Evolutionary conservation across 2,888 invertebrate genomes (phyloP), one percentile per base, ranked within the genome.

Genomic region (Venustoraphidia nigricollis): DNA sequence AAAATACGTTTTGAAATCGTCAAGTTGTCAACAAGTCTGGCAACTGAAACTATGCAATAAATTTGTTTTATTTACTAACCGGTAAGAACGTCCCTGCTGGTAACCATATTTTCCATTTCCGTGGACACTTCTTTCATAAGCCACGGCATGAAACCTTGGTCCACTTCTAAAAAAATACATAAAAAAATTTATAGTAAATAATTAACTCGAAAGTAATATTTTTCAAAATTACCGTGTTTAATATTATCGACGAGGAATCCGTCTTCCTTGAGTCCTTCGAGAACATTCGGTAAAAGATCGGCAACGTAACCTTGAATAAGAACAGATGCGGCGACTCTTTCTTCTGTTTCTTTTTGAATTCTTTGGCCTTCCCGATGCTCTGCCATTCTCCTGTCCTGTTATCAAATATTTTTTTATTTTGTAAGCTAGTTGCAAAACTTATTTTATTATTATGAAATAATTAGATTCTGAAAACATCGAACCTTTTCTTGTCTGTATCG

Each of bases 81-180:
- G 57, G 84, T 80, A 46, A 93, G 73, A 51, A 92, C 75, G 62
- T 88, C 83, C 51, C 86, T 76, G 54, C 87, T 87, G 58, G 83
- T 81, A 54, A 89, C 79, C 66, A 87, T 79, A 52, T 81, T 81
- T 58, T 86, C 82, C 59, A 93, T 75, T 68, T 91, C 88, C 51
- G 75, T 72, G 45, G 83, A 79, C 44, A 92, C 90, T 65, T 87
- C 83, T 46, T 76, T 76, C 69, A 86, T 80, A 55, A 93, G 69
- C 92, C 91, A 92, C 45, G 91, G 89, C 74, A 88, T 78, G 69
- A 90, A 87, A 47, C 81, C 79, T 56, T 87, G 80, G 59, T 86
- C 83, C 36, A 84, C 75, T 51, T 83, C 85, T 79, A 69, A 56
- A 62, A 65, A 62, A 59, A 66, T 4, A 43, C 47, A 44, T 27